Conservation (phyloP, 1,140 invertebrate species). For the Mizuhopecten yessoensis region DNA sequence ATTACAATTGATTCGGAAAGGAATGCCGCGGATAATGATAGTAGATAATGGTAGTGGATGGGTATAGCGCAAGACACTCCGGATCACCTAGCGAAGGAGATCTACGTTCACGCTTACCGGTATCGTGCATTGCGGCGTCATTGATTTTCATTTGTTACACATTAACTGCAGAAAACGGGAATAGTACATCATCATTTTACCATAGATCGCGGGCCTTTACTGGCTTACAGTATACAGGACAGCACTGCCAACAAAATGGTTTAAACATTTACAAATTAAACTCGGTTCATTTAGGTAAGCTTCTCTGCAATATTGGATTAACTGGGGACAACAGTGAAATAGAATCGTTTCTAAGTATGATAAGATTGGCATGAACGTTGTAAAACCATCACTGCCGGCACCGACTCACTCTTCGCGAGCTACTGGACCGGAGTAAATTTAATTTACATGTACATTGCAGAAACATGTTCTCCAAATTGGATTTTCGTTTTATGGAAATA, state of each 20-base stretch:
- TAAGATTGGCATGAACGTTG: conserved; percentile 11
- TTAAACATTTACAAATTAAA: conserved; percentile 10
- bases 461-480: conserved; percentile 4
- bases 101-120: too few relatives aligned
- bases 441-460: neutral
- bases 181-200: neutral
- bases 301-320: neutral
- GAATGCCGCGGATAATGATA: too few relatives aligned
- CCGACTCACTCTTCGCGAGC: neutral
- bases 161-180: neutral
- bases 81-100: too few relatives aligned
- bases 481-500: conserved; percentile 28
- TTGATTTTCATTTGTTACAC: neutral
- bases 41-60: too few relatives aligned
- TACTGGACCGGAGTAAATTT: neutral
- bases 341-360: neutral
- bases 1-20: too few relatives aligned
- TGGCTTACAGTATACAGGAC: neutral
- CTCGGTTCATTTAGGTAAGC: conserved; percentile 17
- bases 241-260: neutral
- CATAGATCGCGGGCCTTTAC: neutral
- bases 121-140: neutral
- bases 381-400: neutral
- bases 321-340: neutral
- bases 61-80: too few relatives aligned